Evolutionary conservation across 2,797 vertebrate species (phyloP), one percentile per base, ranked within the genome.

Genomic region (Falco peregrinus): DNA sequence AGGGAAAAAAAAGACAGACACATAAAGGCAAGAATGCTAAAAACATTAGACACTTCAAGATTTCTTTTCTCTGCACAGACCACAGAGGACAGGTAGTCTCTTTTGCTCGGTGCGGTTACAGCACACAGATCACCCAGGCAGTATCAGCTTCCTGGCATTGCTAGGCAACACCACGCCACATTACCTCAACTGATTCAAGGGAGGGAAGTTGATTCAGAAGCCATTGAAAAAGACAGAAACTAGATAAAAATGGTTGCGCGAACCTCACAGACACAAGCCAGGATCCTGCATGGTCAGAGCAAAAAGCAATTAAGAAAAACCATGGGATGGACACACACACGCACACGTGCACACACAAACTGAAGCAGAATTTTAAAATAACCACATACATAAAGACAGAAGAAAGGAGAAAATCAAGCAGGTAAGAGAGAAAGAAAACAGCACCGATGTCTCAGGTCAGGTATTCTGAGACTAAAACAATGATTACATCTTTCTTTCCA

Each of bases 91-190:
- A 57, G 85, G 76, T 57, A 90, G 57, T 6, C 21, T 91, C 41
- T 93, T 73, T 73, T 61, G 74, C 90, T 90, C 26, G 37, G 54
- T 1, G 15, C 14, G 19, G 71, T 53, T 74, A 14, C 56, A 77
- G 63, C 13, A 6, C 67, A 78, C 67, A 53, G 78, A 88, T n/a
- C 51, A 84, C 69, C 71, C 80, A 83, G 87, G 87, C 39, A 0
- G 67, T 76, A 96, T 87, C 76, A 84, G 91, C 87, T 95, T 59
- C 84, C 60, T 37, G 2, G 61, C 88, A 97, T 94, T 97, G 95
- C 97, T 97, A 97, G 95, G 96, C 97, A 97, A 96, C 89, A 68
- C 84, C 68, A 84, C 25, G 59, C 84, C 95, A 90, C 92, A 91
- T 94, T 94, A 87, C 48, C 94, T 95, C 63, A 70, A 68, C 53